Base-by-base conservation (phyloP, 2,888 invertebrate species). In the Empis livida region DNA sequence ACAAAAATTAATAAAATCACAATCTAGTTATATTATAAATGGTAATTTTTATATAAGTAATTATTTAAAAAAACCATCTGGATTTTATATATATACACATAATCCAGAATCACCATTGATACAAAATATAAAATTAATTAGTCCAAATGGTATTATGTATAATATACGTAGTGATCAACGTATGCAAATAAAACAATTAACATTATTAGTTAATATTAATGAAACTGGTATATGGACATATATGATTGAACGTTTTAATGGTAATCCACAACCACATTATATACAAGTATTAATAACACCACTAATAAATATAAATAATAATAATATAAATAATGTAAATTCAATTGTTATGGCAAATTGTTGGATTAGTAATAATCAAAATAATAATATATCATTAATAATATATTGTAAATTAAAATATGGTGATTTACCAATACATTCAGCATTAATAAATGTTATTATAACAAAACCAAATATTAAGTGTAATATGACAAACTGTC, bases 181-280 rank as follows among this genome's bases (percentile, higher is more conserved):
- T 37, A 62, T 74, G 38, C 65, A 68, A 6, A 68, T 73, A 20
- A 75, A 74, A 56, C 70, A 75, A 56, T 66, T 76, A 44, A 71
- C 71, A 2, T 53, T 76, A 4, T 63, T 68, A 11, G 71, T 73
- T 0, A 70, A 70, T 45, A 71, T 76, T 13, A 73, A 73, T 44
- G 75, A 75, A 68, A 71, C 73, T 38, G 78, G 78, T 13, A 72
- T 73, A 1, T 78, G 78, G 78, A 73, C 73, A 1, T 77, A 77
- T 58, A 72, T 70, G 17, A 73, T 78, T 30, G 76, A 77, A 55
- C 69, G 76, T 3, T 71, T 72, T 48, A 63, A 71, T 30, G 77
- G 77, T 11, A 75, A 73, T 54, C 77, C 77, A 0, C 76, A 77
- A 56, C 75, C 78, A 0, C 77, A 78, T 59, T 76, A 73, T 56